Conservation (phyloP, 2,797 vertebrate species). For the Molossus alvarezi region DNA sequence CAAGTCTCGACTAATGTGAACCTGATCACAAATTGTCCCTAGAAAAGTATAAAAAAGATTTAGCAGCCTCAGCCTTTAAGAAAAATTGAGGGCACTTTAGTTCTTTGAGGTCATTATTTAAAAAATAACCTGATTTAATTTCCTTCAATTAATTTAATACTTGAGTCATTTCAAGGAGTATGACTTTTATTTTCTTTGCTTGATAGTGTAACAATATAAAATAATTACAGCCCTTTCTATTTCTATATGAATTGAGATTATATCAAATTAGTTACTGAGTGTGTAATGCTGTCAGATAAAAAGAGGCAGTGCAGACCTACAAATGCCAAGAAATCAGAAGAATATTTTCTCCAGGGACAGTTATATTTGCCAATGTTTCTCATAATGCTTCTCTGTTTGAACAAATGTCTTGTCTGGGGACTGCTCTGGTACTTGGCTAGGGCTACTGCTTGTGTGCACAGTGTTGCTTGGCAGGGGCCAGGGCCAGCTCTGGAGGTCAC, state of each 20-base stretch:
- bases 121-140: slow-evolving; percentile 79
- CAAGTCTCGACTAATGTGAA: slow-evolving; percentile 48
- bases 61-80: slow-evolving; percentile 8
- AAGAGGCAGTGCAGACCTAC: not conserved
- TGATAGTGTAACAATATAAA: slow-evolving; percentile 73
- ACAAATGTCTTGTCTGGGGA: not conserved
- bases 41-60: slow-evolving; percentile 28
- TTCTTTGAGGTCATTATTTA: slow-evolving; percentile 80
- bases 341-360: slow-evolving; percentile 29
- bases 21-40: slow-evolving; percentile 29
- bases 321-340: slow-evolving; percentile 32
- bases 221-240: slow-evolving; percentile 53
- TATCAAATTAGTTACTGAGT: slow-evolving; percentile 49
- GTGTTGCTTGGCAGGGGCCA: no score
- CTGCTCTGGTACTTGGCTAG: not conserved
- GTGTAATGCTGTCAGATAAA: slow-evolving; percentile 58
- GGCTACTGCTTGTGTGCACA: not conserved
- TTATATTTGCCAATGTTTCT: not conserved
- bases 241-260: slow-evolving; percentile 61
- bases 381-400: slow-evolving; percentile 13
- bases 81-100: slow-evolving; percentile 77
- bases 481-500: not conserved
- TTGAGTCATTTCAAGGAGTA: slow-evolving; percentile 58
- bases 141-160: slow-evolving; percentile 81
- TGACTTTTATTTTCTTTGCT: slow-evolving; percentile 71